Evolutionary conservation across 2,113 vertebrate species (phyloP), one percentile per base, ranked within the genome.

Genomic region (Grantiella picta): DNA sequence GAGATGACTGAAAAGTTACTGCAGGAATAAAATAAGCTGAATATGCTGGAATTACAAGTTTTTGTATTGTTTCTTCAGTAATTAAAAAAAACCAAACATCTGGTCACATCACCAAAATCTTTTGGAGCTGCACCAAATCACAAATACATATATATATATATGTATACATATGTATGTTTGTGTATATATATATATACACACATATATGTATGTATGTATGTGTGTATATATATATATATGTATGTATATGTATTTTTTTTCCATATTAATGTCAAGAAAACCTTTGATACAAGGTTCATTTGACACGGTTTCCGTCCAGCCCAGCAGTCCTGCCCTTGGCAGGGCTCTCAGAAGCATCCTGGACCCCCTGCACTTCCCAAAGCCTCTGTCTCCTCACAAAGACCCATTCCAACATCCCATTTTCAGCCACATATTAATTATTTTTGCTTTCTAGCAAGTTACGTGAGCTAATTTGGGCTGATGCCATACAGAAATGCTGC

Each of bases 381-480:
- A 69, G 27, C 50, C 33, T 45, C 7, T 2, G 13, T 40, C 60
- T 84, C 70, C 89, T 79, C 66, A 35, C 45, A 75, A 94, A 56
- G 60, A 42, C 36, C 53, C 80, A 73, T 57, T 65, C 35, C 60
- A 49, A 2, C 36, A 60, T 50, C 82, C 61, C 38, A 23, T 94
- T 76, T 85, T 24, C 76, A 93, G 45, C 53, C 92, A 80, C 25
- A 29, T 59, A 72, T 92, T 89, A 89, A 95, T 78, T 86, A 89
- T 89, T 96, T 69, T 80, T 83, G 82, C 83, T 96, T 95, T 94
- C 85, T 80, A 92, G 81, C 75, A 95, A 97, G 88, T 53, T 65
- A 86, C 0, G 2, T 27, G 60, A 97, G 81, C 90, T 94, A 92
- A 97, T 77, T 76, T 90, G 82, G 96, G 86, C 77, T 27, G 9